phyloP scores from a whole-genome alignment of 2,797 vertebrate genomes.

The Artibeus lituratus region DNA sequence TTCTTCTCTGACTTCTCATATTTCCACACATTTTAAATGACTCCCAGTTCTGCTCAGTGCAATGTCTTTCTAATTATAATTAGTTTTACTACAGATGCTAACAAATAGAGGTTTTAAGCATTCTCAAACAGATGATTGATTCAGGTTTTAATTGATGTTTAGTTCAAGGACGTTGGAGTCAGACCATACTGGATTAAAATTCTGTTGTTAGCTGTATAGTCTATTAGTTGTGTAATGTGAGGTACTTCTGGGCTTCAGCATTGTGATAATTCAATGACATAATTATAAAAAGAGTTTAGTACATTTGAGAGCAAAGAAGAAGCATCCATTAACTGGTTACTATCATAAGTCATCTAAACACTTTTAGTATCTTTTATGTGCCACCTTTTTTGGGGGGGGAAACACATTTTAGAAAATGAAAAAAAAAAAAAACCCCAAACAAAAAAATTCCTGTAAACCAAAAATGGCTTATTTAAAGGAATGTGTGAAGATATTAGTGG shows the following conservation, averaged over 20 bases:
- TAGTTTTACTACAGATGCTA: slow-evolving; percentile 63
- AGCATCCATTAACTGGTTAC: neutral
- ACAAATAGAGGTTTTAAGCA: neutral
- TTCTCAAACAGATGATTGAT: neutral
- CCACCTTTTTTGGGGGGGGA: neutral
- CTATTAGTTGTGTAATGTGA: neutral
- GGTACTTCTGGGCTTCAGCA: neutral
- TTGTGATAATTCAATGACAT: neutral
- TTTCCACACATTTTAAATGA: slow-evolving; percentile 29
- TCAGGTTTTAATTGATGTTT: neutral
- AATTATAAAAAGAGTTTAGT: neutral
- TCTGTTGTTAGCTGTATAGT: neutral
- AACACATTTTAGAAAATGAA: neutral
- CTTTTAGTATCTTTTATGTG: neutral
- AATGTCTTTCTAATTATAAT: slow-evolving; percentile 58
- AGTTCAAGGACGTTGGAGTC: neutral
- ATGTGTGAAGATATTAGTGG: neutral
- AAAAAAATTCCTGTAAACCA: neutral
- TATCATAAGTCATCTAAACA: neutral
- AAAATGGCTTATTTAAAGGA: neutral
- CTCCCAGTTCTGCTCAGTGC: slow-evolving; percentile 45
- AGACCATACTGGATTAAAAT: neutral
- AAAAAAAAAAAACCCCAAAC: neutral
- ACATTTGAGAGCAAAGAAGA: neutral
- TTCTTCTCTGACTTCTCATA: slow-evolving; percentile 45